Evolutionary conservation across 2,797 vertebrate genomes (phyloP).

Genomic region (Presbytis comata): DNA sequence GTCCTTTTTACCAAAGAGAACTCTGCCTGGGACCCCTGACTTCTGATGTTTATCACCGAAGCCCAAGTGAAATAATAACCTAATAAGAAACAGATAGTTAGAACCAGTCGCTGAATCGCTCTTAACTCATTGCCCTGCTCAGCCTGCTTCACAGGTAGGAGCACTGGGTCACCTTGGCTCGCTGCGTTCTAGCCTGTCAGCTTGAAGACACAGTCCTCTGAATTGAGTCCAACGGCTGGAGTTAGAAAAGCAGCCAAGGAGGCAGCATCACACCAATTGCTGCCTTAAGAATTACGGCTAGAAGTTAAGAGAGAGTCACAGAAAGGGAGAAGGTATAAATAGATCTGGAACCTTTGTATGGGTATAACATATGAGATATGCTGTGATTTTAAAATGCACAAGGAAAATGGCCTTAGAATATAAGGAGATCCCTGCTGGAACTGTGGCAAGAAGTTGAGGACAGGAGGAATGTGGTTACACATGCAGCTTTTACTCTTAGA

Average conservation of each 20-base stretch:
- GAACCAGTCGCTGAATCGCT: not conserved
- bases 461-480: not conserved
- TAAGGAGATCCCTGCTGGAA: not conserved
- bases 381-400: not conserved
- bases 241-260: not conserved
- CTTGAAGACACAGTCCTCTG: not conserved
- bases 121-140: not conserved
- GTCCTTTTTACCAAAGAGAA: not conserved
- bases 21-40: not conserved
- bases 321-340: not conserved
- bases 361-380: not conserved
- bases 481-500: not conserved
- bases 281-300: not conserved
- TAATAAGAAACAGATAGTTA: not conserved
- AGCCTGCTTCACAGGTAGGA: not conserved
- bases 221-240: not conserved
- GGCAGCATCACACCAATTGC: not conserved
- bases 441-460: not conserved
- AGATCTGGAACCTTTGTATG: not conserved
- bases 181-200: not conserved
- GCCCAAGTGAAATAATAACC: not conserved
- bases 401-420: not conserved
- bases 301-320: not conserved
- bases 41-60: not conserved
- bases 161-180: not conserved